Evolutionary conservation across 2,113 vertebrate genomes (phyloP), one percentile per base, ranked within the genome.

Genomic region (Azemiops feae): DNA sequence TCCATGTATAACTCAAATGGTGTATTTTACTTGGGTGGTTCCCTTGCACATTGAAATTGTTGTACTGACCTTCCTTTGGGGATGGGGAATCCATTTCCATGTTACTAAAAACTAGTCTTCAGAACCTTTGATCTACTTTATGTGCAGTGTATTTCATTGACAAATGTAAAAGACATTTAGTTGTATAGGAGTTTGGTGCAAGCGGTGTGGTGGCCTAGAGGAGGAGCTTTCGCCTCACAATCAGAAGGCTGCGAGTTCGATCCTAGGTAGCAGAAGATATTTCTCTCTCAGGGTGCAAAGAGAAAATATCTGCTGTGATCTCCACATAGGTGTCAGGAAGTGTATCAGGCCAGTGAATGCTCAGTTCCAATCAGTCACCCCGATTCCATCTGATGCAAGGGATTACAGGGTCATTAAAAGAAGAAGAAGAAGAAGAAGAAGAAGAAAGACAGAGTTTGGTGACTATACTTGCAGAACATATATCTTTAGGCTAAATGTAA

Each of bases 21-120:
- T 57, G 95, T 3, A 23, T 60, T 60, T 94, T 57, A 94, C 95
- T 57, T 94, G 43, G 90, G 89, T 92, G 95, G 86, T 57, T 93
- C 91, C 69, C 10, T 22, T 69, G 89, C 39, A 45, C 22, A 23
- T 88, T 57, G 55, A 96, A 87, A 92, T 85, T 0, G 85, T 55
- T 53, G 45, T 12, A 91, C 10, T 30, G n/a, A 39, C 53, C 94
- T 94, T 4, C 0, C 5, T 30, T 91, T 93, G 27, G 88, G 3
- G 22, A 27, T 3, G 52, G 11, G 87, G 88, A 20, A 52, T 93
- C 92, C 0, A 85, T 95, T 93, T 89, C 91, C 27, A 0, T 88
- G 18, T 50, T 94, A 11, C 12, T 91, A 89, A 91, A 3, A 57
- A 91, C 52, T 0, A 92, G 25, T 47, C 89, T 95, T 93, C 45